Evolutionary conservation across 2,113 vertebrate genomes (phyloP).

Genomic region (Maccullochella peelii): DNA sequence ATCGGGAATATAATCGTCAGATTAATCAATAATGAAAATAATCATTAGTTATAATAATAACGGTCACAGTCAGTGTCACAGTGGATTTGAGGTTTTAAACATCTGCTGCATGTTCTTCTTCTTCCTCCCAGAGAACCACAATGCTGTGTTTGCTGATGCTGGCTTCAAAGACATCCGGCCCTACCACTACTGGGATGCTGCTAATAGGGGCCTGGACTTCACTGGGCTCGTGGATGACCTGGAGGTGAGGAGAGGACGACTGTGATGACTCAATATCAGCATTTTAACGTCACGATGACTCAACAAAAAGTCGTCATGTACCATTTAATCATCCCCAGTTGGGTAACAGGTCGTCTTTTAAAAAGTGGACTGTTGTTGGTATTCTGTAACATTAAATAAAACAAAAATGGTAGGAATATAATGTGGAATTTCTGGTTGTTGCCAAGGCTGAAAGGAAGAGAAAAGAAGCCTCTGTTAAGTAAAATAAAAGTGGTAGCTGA

Average conservation of each 20-base stretch:
- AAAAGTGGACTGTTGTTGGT: not conserved
- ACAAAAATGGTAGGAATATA: not conserved
- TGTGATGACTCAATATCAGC: no score
- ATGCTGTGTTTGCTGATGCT: conserved; percentile 90
- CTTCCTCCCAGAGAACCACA: conserved; percentile 91
- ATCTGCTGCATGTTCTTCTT: not conserved
- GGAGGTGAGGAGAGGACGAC: conserved; percentile 83
- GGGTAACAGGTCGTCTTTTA: not conserved
- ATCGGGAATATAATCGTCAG: no score
- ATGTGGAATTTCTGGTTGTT: not conserved
- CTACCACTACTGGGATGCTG: conserved; percentile 92
- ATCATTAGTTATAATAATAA: no score
- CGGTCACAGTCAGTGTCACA: not conserved
- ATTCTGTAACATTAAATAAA: not conserved
- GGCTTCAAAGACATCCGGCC: conserved; percentile 95
- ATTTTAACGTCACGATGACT: not conserved
- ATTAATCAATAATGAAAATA: no score
- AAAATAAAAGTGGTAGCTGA: not conserved
- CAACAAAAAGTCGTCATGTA: not conserved
- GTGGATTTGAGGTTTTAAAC: not conserved
- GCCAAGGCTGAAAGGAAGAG: not conserved
- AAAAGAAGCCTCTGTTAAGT: not conserved
- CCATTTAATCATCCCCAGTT: not conserved
- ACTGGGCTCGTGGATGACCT: conserved; percentile 89
- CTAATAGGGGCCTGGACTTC: conserved; percentile 89